Base-by-base conservation (phyloP, 1,140 invertebrate species). In the Periplaneta americana region DNA sequence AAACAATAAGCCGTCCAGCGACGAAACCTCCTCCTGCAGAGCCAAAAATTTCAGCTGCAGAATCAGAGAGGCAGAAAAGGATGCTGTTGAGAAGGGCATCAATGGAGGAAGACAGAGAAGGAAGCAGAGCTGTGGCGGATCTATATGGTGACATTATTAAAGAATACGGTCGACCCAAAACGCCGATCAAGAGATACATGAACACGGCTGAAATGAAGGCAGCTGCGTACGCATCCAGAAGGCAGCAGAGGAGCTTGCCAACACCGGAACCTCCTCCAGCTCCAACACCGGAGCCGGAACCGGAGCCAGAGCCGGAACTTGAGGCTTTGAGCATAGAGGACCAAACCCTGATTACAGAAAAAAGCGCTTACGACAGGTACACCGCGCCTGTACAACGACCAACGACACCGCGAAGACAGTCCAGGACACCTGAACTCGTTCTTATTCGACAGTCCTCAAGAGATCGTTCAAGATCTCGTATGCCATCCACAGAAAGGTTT, bases 121-220 rank as follows among this genome's bases (percentile, higher is more conserved):
- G 92, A 85, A 88, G 92, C 1, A 92, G 92, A 85, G 93, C 93
- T 1, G 91, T 94, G 0, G 92, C 94, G 28, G 94, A 94, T 88
- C 94, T 95, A 85, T 96, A 96, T 83, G 93, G 93, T 31, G 94
- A 95, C 85, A 93, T 96, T 80, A 93, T 96, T 2, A 92, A 91
- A 82, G 92, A 93, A 86, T 92, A 92, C 79, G 91, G 91, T 36
- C 88, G 84, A 39, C 85, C 85, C 82, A 87, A 88, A 33, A 92
- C 91, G 8, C 85, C 87, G 13, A 87, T 88, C 13, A 90, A 90
- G 6, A 86, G 92, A 35, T 93, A 92, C 84, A 87, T 92, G 22
- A 91, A 91, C 84, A 91, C 91, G 22, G 92, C 93, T 80, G 91
- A 93, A 80, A 86, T 93, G 78, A 92, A 92, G 84, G 89, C 90